Evolutionary conservation across 2,113 vertebrate species (phyloP), one percentile per base, ranked within the genome.

Genomic region (Phaethornis superciliosus): DNA sequence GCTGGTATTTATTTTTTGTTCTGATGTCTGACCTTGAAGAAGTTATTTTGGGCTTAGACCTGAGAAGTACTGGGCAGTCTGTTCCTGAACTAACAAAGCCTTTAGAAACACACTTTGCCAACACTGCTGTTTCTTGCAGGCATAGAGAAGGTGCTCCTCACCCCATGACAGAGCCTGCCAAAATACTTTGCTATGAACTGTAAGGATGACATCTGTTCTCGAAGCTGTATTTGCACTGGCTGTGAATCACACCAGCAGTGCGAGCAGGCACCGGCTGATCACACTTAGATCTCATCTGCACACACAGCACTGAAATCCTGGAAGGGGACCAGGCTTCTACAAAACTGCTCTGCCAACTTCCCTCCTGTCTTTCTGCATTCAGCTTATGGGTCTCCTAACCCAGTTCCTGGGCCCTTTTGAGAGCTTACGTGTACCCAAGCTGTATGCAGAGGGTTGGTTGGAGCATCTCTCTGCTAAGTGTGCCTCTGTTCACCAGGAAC

Each of bases 161-260:
- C 64, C 85, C 54, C 37, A 83, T 55, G 51, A 44, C 75, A 88
- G 42, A 94, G 59, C 42, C 47, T 96, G 88, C 76, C 95, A 91
- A 95, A 93, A 22, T 17, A 37, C 26, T 85, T 56, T 70, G 47
- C 90, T 88, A 62, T 85, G 79, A 93, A 85, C 70, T 76, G 63
- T 67, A 92, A 70, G 76, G 76, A 60, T 44, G 52, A 33, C 95
- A 94, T 91, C 96, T 93, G 85, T 60, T 95, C 88, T 75, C 65
- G 42, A 92, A 93, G 85, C 81, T 92, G 84, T 92, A 86, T 90
- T 94, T 94, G 90, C 87, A 79, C 67, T 94, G 94, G 74, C 90
- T 77, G 71, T 64, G 94, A 95, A 91, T 85, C 63, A 71, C 59
- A n/a, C 75, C 79, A 60, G 52, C 88, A 35, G 55, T 68, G 6